Percentiles rank a stretch among this genome's conserved stretches.
phyloP scores from a whole-genome alignment of 2,888 invertebrate genomes.

The Apamea crenata region DNA sequence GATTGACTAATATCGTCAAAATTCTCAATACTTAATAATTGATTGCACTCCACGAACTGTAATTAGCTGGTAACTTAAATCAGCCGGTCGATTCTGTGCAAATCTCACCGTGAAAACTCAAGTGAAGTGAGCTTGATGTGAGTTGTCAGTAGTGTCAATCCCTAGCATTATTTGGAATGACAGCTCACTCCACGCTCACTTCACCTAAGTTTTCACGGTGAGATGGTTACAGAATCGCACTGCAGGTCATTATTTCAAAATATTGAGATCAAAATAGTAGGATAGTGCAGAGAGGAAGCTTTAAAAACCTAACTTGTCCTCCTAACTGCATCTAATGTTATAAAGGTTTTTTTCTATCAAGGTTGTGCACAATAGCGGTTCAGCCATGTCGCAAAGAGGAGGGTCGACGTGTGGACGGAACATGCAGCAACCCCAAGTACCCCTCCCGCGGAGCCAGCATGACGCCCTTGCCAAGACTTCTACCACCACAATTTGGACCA shows the following conservation, averaged over 20 bases:
- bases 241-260: neutral
- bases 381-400: conserved; percentile 69
- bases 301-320: neutral
- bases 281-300: neutral
- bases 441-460: conserved; percentile 71
- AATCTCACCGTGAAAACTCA: too few relatives aligned
- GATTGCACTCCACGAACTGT: neutral
- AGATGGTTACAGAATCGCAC: too few relatives aligned
- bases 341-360: conserved; percentile 6
- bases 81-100: too few relatives aligned
- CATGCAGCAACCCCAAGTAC: conserved; percentile 70
- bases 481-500: conserved; percentile 70
- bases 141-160: too few relatives aligned
- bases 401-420: conserved; percentile 72
- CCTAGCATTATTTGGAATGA: too few relatives aligned
- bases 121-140: too few relatives aligned
- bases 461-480: conserved; percentile 70
- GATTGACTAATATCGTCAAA: neutral
- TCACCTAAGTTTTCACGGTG: too few relatives aligned
- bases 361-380: conserved; percentile 68
- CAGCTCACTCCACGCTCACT: too few relatives aligned
- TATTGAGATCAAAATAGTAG: neutral
- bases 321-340: neutral
- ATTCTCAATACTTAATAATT: neutral
- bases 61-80: too few relatives aligned